A percentile compares a stretch with the other conserved stretches of the same genome.
Conservation (phyloP, 2,797 vertebrate genomes). For the Geotrypetes seraphini region DNA sequence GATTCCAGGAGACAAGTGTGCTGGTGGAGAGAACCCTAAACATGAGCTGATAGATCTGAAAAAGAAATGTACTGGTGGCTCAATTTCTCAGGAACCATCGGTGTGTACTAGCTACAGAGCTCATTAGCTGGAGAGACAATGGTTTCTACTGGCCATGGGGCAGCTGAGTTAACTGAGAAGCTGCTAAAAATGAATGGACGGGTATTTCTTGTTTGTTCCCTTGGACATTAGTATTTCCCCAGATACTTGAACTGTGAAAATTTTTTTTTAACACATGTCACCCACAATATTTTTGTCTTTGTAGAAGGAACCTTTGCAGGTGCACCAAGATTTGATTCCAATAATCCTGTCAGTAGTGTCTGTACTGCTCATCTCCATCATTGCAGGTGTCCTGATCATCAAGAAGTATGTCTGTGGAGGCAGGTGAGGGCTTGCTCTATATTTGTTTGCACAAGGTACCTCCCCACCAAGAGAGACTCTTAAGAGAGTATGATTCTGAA, state of each 20-base stretch:
- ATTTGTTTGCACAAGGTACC: too few species aligned
- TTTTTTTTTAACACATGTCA: too few species aligned
- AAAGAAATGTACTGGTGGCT: constrained; percentile 74
- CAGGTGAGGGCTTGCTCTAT: constrained; percentile 67
- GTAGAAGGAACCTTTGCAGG: neutral
- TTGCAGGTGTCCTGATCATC: constrained; percentile 66
- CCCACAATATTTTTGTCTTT: neutral
- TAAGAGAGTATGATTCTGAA: too few species aligned
- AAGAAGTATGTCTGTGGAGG: constrained; percentile 92
- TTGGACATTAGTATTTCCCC: too few species aligned
- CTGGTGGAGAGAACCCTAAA: constrained; percentile 58
- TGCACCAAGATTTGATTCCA: constrained; percentile 53
- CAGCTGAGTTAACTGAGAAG: too few species aligned
- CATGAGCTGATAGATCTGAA: constrained; percentile 76
- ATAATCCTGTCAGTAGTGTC: constrained; percentile 64
- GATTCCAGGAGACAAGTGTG: constrained; percentile 87
- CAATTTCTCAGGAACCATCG: constrained; percentile 47
- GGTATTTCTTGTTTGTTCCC: neutral
- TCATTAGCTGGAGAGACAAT: too few species aligned
- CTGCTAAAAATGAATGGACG: too few species aligned
- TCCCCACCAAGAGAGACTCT: too few species aligned
- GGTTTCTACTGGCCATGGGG: too few species aligned
- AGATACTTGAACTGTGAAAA: too few species aligned
- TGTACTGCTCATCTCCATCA: constrained; percentile 57
- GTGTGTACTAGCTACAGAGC: constrained; percentile 27